A percentile compares a stretch with the other conserved stretches of the same genome.
These are phyloP conservation scores for Gymnarchus niloticus DNA, from an alignment of 2,113 vertebrate genomes.

Conservation along the genomic window DNA sequence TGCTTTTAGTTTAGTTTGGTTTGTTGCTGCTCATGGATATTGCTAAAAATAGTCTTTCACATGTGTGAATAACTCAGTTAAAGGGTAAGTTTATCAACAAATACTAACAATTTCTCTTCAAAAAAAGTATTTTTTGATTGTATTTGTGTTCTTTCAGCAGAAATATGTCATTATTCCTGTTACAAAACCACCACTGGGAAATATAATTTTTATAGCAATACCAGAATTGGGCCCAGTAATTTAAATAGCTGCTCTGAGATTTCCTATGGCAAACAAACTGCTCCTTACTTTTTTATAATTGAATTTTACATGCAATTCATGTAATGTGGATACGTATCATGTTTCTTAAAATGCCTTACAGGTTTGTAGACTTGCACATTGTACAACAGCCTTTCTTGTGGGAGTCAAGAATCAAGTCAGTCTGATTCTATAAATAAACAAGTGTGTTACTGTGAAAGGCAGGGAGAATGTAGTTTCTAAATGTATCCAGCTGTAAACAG, in stretches of 20 bases:
- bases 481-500: too few relatives aligned
- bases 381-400: background rate
- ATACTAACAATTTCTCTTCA: background rate
- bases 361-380: background rate
- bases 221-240: background rate
- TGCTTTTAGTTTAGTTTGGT: background rate
- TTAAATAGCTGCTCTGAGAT: background rate
- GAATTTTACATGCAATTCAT: background rate
- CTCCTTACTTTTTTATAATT: too few relatives aligned
- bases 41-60: background rate
- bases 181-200: background rate
- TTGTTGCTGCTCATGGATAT: background rate
- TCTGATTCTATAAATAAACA: too few relatives aligned
- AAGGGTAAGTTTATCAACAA: background rate
- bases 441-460: too few relatives aligned
- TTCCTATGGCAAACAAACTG: background rate
- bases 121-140: background rate
- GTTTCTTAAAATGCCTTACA: background rate
- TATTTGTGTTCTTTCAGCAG: background rate
- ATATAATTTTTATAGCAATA: background rate
- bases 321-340: background rate
- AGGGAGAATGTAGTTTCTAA: too few relatives aligned
- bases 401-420: too few relatives aligned
- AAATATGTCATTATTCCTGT: background rate
- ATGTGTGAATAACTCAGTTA: background rate